Conservation (phyloP, 2,888 invertebrate species). For the Orthosia incerta region DNA sequence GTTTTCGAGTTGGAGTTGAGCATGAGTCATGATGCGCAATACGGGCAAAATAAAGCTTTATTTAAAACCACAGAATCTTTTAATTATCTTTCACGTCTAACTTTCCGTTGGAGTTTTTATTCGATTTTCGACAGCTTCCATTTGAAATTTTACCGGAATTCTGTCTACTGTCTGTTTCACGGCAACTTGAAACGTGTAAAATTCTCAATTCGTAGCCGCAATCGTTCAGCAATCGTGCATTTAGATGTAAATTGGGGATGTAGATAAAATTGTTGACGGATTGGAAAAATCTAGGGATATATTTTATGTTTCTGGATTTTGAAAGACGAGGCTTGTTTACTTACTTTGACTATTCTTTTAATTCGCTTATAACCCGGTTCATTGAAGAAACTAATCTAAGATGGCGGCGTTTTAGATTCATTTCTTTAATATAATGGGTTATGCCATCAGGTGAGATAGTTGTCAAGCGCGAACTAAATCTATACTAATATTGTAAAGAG, state of each 20-base stretch:
- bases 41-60: too few species aligned
- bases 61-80: slow-evolving; percentile 36
- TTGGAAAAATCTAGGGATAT: not conserved
- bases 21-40: too few species aligned
- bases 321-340: not conserved
- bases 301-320: not conserved
- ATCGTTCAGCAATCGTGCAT: slow-evolving; percentile 20
- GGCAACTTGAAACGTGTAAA: slow-evolving; percentile 8
- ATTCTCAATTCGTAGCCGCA: slow-evolving; percentile 1
- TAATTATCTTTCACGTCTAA: slow-evolving; percentile 25
- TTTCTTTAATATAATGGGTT: too few species aligned
- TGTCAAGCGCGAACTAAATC: too few species aligned
- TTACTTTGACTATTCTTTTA: not conserved
- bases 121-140: slow-evolving; percentile 28
- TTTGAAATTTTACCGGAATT: slow-evolving; percentile 19
- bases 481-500: too few species aligned
- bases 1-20: too few species aligned
- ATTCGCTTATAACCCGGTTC: too few species aligned
- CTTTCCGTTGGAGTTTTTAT: slow-evolving; percentile 26
- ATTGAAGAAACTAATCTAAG: too few species aligned
- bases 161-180: not conserved
- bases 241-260: slow-evolving; percentile 19
- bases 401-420: too few species aligned
- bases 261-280: not conserved
- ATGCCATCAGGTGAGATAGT: too few species aligned